phyloP scores from a whole-genome alignment of 2,797 vertebrate genomes.

The Lagodon rhomboides region DNA sequence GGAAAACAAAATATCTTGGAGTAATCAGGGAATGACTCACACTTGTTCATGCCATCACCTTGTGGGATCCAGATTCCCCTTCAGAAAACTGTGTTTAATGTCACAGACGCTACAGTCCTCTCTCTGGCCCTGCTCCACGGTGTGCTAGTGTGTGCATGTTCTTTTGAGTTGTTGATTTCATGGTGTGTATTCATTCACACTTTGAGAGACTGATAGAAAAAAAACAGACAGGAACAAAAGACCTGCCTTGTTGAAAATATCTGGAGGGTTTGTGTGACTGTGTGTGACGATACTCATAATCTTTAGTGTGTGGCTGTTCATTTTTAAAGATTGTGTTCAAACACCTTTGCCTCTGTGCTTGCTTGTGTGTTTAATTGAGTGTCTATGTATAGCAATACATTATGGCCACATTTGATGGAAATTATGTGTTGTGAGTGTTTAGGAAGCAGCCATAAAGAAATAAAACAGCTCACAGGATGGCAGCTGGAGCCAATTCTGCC shows the following conservation, averaged over 20 bases:
- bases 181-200: neutral
- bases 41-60: neutral
- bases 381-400: constrained; percentile 1
- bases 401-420: neutral
- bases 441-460: constrained; percentile 4
- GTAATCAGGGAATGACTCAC: constrained; percentile 10
- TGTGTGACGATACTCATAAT: neutral
- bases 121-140: neutral
- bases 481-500: neutral
- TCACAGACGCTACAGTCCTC: neutral
- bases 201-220: neutral
- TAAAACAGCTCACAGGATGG: neutral
- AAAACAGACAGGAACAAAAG: neutral
- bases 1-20: neutral
- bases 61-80: neutral
- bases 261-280: neutral
- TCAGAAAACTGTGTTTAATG: neutral
- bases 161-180: neutral
- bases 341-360: neutral
- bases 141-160: too few species aligned
- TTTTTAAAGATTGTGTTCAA: neutral
- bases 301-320: neutral
- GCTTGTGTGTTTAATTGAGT: neutral
- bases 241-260: neutral
- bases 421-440: neutral